Percentiles rank a stretch among this genome's conserved stretches.
phyloP scores from a whole-genome alignment of 1,140 invertebrate species.

The Triops cancriformis region DNA sequence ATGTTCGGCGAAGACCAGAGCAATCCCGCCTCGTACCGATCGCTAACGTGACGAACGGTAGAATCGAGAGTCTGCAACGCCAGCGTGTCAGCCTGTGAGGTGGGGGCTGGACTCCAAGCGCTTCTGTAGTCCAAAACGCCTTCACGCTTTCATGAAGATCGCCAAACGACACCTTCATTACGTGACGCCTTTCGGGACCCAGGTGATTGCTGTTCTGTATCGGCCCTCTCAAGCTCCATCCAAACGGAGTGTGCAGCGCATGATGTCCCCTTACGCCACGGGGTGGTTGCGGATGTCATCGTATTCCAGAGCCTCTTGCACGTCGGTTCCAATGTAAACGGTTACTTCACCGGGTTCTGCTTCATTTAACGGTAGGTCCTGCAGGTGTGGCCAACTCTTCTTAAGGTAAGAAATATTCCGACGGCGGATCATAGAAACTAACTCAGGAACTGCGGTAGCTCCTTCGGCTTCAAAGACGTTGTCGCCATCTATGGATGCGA shows the following conservation, averaged over 20 bases:
- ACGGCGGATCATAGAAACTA: background rate
- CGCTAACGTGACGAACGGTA: slow-evolving; percentile 20
- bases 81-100: slow-evolving; percentile 18
- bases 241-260: too few relatives aligned
- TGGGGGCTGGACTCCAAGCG: slow-evolving; percentile 19
- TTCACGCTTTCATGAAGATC: slow-evolving; percentile 16
- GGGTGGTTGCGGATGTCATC: background rate
- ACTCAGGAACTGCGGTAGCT: background rate
- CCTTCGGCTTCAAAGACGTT: background rate
- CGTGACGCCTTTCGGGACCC: too few relatives aligned
- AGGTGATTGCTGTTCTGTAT: too few relatives aligned
- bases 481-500: too few relatives aligned
- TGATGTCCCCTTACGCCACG: background rate
- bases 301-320: background rate
- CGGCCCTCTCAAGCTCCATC: background rate
- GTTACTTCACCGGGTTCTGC: slow-evolving; percentile 19
- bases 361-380: background rate
- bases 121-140: slow-evolving; percentile 21
- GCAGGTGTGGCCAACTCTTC: background rate
- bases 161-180: background rate
- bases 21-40: slow-evolving; percentile 25
- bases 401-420: background rate
- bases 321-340: background rate
- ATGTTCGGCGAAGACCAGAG: slow-evolving; percentile 26
- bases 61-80: slow-evolving; percentile 20